These are phyloP conservation scores for Rhinolophus sinicus DNA, from an alignment of 2,113 vertebrate genomes.

Conservation along the genomic window DNA sequence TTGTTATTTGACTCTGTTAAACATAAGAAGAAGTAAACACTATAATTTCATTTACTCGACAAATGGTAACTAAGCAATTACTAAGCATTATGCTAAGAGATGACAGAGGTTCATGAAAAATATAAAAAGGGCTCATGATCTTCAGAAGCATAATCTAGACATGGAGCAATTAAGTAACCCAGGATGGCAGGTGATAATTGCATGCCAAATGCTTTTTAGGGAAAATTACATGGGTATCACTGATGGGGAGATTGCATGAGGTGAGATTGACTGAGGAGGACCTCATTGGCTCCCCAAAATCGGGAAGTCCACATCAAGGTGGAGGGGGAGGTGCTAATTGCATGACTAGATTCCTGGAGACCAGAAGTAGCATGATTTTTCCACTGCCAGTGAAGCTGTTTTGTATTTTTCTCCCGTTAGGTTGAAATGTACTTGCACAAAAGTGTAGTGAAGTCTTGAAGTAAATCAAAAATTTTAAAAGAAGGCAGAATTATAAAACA, in stretches of 20 bases:
- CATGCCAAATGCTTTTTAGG: not conserved
- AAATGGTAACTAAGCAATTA: not conserved
- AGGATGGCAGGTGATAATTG: not conserved
- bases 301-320: not conserved
- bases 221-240: not conserved
- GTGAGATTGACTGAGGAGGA: not conserved
- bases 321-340: not conserved
- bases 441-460: not conserved
- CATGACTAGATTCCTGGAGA: not conserved
- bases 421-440: slow-evolving; percentile 19
- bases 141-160: not conserved
- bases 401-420: not conserved
- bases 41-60: not conserved
- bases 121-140: not conserved
- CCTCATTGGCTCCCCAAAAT: not conserved
- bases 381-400: not conserved
- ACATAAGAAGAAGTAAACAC: not conserved
- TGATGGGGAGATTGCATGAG: not conserved
- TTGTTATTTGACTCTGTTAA: not conserved
- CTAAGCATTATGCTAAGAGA: not conserved
- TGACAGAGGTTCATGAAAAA: not conserved
- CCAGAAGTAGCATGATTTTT: not conserved
- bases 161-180: not conserved
- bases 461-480: slow-evolving; percentile 17
- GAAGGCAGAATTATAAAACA: slow-evolving; percentile 31